phyloP scores from a whole-genome alignment of 2,797 vertebrate species.

The Cuniculus paca region DNA sequence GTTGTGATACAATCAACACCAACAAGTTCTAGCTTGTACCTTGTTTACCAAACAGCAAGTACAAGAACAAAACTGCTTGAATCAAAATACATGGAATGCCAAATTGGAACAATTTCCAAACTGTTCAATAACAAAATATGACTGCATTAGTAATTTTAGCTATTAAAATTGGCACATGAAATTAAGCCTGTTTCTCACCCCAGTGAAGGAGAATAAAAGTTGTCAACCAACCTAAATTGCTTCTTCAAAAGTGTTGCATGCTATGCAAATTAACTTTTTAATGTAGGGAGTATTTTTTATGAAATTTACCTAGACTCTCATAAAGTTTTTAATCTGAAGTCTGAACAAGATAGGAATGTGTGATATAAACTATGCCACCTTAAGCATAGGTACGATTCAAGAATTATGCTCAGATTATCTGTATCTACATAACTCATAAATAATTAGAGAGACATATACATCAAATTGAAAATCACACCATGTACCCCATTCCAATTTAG shows the following conservation, averaged over 20 bases:
- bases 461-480: slow-evolving; percentile 33
- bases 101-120: neutral
- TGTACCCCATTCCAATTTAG: neutral
- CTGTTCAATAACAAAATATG: neutral
- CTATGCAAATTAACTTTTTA: neutral
- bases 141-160: neutral
- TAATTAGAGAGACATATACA: neutral
- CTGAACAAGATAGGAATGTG: slow-evolving; percentile 48
- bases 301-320: slow-evolving; percentile 2
- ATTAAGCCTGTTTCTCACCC: neutral
- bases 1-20: neutral
- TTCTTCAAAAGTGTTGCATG: neutral
- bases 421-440: slow-evolving; percentile 58
- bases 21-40: neutral
- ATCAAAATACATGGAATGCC: neutral
- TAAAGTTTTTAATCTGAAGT: slow-evolving; percentile 31
- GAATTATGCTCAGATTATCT: slow-evolving; percentile 34
- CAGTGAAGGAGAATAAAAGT: neutral
- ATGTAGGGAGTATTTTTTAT: neutral
- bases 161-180: neutral
- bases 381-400: slow-evolving; percentile 52
- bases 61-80: neutral
- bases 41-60: neutral
- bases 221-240: neutral
- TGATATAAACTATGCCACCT: slow-evolving; percentile 22